These are phyloP conservation scores for Sprattus sprattus DNA, from an alignment of 2,113 vertebrate species.

Conservation along the genomic window DNA sequence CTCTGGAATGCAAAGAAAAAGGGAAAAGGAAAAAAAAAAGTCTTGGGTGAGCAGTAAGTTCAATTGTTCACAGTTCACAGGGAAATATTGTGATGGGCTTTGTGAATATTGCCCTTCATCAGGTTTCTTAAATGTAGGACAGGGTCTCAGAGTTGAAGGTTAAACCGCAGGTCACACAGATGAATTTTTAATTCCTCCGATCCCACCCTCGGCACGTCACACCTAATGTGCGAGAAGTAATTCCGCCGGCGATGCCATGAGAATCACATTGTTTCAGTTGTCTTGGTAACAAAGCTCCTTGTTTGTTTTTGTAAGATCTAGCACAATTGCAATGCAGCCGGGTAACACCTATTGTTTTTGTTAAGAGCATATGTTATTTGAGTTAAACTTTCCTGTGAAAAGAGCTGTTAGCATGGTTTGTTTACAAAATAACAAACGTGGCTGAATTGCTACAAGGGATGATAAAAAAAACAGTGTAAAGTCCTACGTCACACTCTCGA, in stretches of 20 bases:
- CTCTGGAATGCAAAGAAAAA: conserved; percentile 63
- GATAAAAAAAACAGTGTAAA: conserved; percentile 73
- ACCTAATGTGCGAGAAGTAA: conserved; percentile 62
- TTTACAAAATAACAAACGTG: conserved; percentile 75
- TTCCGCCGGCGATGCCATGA: conserved; percentile 63
- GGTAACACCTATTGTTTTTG: conserved; percentile 76
- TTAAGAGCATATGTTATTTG: conserved; percentile 77
- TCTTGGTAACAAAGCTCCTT: conserved; percentile 80
- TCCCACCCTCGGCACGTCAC: conserved; percentile 53
- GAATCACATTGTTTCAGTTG: conserved; percentile 77
- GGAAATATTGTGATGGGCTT: conserved; percentile 61
- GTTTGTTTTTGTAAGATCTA: conserved; percentile 77
- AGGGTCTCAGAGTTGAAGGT: neutral
- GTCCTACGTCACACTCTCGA: conserved; percentile 44
- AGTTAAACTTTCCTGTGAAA: conserved; percentile 73
- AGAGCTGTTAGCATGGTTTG: conserved; percentile 73
- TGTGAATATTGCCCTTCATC: conserved; percentile 46
- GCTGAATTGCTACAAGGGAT: conserved; percentile 70
- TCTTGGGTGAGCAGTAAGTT: conserved; percentile 53
- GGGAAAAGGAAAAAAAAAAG: neutral
- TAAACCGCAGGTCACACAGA: neutral
- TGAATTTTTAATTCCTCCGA: conserved; percentile 11
- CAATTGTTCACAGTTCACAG: conserved; percentile 48
- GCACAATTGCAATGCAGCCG: conserved; percentile 74
- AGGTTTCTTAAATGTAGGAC: conserved; percentile 26